Conservation (phyloP, 2,113 vertebrate species). For the Pipa parva region DNA sequence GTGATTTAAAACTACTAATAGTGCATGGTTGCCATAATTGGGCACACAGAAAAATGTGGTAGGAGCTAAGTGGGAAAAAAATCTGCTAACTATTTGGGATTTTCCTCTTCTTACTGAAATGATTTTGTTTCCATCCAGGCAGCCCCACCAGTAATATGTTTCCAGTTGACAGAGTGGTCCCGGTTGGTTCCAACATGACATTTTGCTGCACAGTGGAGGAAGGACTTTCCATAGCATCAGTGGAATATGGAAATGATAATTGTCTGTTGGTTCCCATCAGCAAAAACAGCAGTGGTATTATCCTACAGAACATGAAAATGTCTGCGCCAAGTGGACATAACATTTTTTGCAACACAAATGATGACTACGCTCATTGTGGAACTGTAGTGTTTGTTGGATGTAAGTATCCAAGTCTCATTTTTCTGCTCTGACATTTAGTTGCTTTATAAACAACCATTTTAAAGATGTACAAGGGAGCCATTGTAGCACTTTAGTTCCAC, state of each 20-base stretch:
- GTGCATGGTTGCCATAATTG: too few relatives aligned
- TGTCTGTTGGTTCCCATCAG: conserved; percentile 51
- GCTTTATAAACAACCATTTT: too few relatives aligned
- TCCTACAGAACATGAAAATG: conserved; percentile 54
- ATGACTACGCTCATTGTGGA: conserved; percentile 34
- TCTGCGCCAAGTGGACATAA: conserved; percentile 60
- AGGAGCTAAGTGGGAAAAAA: too few relatives aligned
- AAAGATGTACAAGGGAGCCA: too few relatives aligned
- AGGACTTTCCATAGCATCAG: conserved; percentile 15
- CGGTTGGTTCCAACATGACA: conserved; percentile 62
- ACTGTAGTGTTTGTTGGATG: conserved; percentile 70
- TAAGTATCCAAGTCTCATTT: conserved; percentile 52
- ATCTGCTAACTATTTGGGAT: too few relatives aligned
- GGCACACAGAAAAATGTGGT: too few relatives aligned
- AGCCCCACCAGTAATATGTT: conserved; percentile 26
- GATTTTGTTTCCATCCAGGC: neutral
- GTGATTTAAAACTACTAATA: too few relatives aligned
- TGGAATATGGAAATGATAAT: neutral
- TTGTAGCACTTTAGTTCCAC: too few relatives aligned
- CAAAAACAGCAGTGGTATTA: conserved; percentile 57
- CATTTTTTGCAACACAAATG: conserved; percentile 46
- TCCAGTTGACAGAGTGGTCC: conserved; percentile 60
- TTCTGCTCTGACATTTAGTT: too few relatives aligned
- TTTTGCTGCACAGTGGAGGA: conserved; percentile 58
- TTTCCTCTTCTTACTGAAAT: too few relatives aligned